Evolutionary conservation across 2,797 vertebrate species (phyloP), one percentile per base, ranked within the genome.

Genomic region (Hirundo rustica): DNA sequence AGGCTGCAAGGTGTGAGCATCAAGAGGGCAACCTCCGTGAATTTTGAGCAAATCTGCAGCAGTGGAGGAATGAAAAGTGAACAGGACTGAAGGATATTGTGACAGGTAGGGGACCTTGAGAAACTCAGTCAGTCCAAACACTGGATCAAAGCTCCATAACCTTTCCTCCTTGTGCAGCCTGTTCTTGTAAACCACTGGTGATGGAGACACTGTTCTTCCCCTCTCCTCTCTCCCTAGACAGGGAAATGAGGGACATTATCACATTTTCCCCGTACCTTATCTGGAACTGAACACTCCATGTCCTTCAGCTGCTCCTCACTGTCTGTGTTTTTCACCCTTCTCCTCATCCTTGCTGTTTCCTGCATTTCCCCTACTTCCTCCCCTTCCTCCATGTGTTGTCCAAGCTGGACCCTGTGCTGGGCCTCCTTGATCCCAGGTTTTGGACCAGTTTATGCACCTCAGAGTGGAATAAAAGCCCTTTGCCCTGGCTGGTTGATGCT

Each of bases 131-230:
- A 87, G 65, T 18, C 87, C 50, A 85, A 92, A 89, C 51, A 60
- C 15, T 32, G 76, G 45, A 65, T 77, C 62, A 93, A 75, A 40
- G 19, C n/a, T 60, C 14, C 25, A 32, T 27, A 93, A 75, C 5
- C 48, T 90, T 73, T 88, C 42, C 66, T 92, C 44, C 60, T 84
- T 78, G 60, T 88, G 67, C 90, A 88, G 80, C 40, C 36, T 90
- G 83, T 88, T 78, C 73, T 70, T 73, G 60, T 90, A 95, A 96
- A 92, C 58, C 80, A 42, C 29, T 25, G 18, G 29, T 64, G 76
- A 60, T 94, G 80, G 80, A 78, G 83, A 92, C 67, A 27, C 45
- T 71, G 74, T 87, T 92, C 75, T 76, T 92, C 81, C 60, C 73
- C 73, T 54, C 70, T 51, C 7, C n/a, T 70, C 8, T 81, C 47